Base-by-base conservation (phyloP, 2,797 vertebrate genomes). In the Lepidocolaptes lacrymiger region DNA sequence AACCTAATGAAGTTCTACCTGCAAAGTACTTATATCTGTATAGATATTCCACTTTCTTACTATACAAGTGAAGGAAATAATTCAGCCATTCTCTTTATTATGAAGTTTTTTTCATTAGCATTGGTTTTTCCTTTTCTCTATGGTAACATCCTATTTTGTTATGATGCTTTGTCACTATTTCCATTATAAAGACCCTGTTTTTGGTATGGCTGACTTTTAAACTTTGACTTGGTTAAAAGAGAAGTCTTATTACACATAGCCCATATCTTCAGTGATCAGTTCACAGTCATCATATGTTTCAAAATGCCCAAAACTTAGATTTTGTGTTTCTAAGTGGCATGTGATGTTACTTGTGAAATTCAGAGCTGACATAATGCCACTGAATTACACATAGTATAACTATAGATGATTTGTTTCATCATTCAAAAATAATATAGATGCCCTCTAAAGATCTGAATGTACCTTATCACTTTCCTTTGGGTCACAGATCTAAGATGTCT, bases 111-210 rank as follows among this genome's bases (percentile, higher is more conserved):
- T 66, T 41, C 8, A 32, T 71, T 58, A 59, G 4, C 10, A 32
- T 71, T 73, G 22, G 54, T 21, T 86, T 48, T 69, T 32, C 8
- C 22, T 61, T 23, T 68, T 77, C 59, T 83, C 28, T 76, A 7
- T 48, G n/a, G 7, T 68, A 68, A 26, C 6, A 54, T 46, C 30
- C 14, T 58, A 17, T 73, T 92, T 91, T 79, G 21, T 36, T 77
- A 36, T 26, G 22, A 36, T 49, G 13, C 5, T 72, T 78, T 44
- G 18, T 30, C 46, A 37, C 5, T 34, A 34, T 69, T 81, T 87
- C 24, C 1, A 9, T 87, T 78, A 64, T 19, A 37, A 71, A 62
- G 19, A 19, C 1, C 3, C 5, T 37, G 2, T 0, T 6, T 86
- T 66, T 64, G 14, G 9, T 64, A 32, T 7, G 10, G 20, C 39